Base-by-base conservation (phyloP, 2,797 vertebrate species). In the Pelodytes ibericus region DNA sequence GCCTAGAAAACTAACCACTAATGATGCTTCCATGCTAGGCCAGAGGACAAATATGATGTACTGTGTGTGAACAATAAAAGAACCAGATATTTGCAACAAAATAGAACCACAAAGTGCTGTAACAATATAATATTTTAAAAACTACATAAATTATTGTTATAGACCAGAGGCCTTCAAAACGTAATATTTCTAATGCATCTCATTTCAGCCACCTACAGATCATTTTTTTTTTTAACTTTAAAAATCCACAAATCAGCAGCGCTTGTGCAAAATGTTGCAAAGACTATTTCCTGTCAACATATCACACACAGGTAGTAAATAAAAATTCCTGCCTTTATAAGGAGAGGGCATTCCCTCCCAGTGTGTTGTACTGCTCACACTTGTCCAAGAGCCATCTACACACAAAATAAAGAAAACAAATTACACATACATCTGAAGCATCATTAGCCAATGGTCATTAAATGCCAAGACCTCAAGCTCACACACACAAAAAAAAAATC, bases 341-440 rank as follows among this genome's bases (percentile, higher is more conserved):
- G 92, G 90, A 93, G 91, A 92, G 89, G 89, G 89, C 91, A 92
- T 91, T 91, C 92, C 91, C 91, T 93, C 91, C 92, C 90, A 91
- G 90, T 92, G 90, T 91, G 90, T 87, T 91, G 91, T 93, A 92
- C 90, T 90, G 90, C 90, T 92, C 90, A 90, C 89, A 93, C 88
- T 92, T 93, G 91, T 92, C 91, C 91, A 92, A 93, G 90, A 92
- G 91, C 89, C 92, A 92, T 93, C 92, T 92, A 93, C 91, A 90
- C 90, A 92, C 92, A 90, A 92, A 90, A 93, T 93, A 93, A 92
- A 93, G 92, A 92, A 89, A 92, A 92, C 90, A 90, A 89, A 92
- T 93, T 91, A 93, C 88, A 92, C 85, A 90, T 80, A 91, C 88
- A 91, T 90, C 87, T 91, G 90, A 92, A 92, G 90, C 90, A 91